Conservation (phyloP, 2,113 vertebrate species). For the Nesogale talazaci region DNA sequence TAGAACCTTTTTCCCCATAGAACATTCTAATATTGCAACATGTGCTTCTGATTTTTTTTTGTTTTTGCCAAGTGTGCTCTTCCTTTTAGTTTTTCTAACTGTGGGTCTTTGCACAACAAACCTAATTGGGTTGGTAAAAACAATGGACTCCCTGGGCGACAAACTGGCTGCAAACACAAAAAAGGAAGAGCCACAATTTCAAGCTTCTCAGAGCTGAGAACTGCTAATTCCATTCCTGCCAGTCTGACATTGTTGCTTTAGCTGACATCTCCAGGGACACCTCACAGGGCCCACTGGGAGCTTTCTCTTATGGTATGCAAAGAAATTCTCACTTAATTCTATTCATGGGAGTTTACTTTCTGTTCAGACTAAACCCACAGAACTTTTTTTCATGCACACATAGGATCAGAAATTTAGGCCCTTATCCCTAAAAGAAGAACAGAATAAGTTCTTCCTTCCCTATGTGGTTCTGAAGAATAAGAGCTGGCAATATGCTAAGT, state of each 20-base stretch:
- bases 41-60: too few species aligned
- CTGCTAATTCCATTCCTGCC: neutral
- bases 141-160: constrained; percentile 7
- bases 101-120: neutral
- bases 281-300: neutral
- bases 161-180: neutral
- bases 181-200: neutral
- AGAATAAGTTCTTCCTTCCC: neutral
- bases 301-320: neutral
- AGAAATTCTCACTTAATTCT: neutral
- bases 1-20: too few species aligned
- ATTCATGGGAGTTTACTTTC: neutral
- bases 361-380: neutral
- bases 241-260: neutral
- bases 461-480: neutral
- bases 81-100: neutral
- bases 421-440: neutral
- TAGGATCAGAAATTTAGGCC: neutral
- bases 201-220: neutral
- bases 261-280: neutral
- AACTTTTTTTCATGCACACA: neutral
- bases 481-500: neutral
- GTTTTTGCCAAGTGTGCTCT: too few species aligned
- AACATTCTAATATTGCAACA: too few species aligned
- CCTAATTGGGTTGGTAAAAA: constrained; percentile 41